These are phyloP conservation scores for Rhinoraja longicauda DNA, from an alignment of 2,797 vertebrate species.

Conservation along the genomic window DNA sequence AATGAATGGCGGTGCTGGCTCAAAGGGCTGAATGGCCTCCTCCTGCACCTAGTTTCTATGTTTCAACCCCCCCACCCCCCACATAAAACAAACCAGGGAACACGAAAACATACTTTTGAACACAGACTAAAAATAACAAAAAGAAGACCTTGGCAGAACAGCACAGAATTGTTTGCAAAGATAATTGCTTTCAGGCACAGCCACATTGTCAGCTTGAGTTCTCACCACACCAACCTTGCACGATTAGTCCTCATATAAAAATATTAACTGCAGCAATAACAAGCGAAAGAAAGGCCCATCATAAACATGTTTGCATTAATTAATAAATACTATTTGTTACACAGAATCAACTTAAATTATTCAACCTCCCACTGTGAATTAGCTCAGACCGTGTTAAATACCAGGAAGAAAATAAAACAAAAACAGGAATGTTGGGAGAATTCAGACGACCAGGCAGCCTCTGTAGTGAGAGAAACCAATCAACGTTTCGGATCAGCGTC, in stretches of 20 bases:
- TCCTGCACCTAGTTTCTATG: too few species aligned
- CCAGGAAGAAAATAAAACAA: too few species aligned
- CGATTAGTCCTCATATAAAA: background rate
- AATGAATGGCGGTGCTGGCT: too few species aligned
- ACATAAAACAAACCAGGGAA: too few species aligned
- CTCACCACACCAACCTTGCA: background rate
- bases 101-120: too few species aligned
- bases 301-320: background rate
- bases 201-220: background rate
- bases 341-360: background rate
- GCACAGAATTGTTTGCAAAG: conserved; percentile 5
- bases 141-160: background rate
- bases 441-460: too few species aligned
- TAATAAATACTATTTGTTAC: background rate
- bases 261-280: background rate
- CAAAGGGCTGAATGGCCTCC: too few species aligned
- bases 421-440: too few species aligned
- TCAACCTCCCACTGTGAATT: background rate
- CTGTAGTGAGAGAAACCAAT: too few species aligned
- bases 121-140: too few species aligned
- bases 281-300: background rate
- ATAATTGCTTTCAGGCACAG: background rate
- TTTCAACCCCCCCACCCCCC: too few species aligned
- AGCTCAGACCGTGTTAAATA: background rate
- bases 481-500: too few species aligned